These are phyloP conservation scores for Pseudotriccus pelzelni DNA, from an alignment of 2,797 vertebrate species.

Conservation along the genomic window DNA sequence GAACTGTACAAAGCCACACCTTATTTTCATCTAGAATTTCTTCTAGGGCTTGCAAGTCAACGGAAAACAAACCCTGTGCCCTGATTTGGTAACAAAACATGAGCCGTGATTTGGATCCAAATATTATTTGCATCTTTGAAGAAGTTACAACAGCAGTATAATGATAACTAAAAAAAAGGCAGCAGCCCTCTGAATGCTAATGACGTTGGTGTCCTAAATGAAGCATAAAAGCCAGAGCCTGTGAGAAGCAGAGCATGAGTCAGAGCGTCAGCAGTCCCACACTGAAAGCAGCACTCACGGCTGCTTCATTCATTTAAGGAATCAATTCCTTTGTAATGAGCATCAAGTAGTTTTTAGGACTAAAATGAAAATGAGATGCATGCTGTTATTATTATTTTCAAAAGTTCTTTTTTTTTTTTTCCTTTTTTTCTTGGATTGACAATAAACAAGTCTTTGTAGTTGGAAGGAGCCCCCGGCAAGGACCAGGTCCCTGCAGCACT, in stretches of 20 bases:
- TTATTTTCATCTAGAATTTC: neutral
- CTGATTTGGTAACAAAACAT: neutral
- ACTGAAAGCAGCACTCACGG: neutral
- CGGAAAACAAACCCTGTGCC: neutral
- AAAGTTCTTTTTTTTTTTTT: neutral
- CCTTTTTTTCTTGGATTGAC: neutral
- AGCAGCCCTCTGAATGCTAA: neutral
- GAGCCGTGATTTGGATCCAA: neutral
- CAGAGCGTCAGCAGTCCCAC: conserved; percentile 8
- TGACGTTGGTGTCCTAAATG: conserved; percentile 27
- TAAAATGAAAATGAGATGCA: neutral
- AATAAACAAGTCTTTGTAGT: neutral
- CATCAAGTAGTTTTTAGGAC: neutral
- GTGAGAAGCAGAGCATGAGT: conserved; percentile 12
- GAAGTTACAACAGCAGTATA: neutral
- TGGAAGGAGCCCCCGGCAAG: neutral
- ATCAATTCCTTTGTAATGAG: conserved; percentile 25
- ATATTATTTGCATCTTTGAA: neutral
- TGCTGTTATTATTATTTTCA: conserved; percentile 19
- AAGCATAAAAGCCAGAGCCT: conserved; percentile 15
- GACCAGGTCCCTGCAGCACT: neutral
- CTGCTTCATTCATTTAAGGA: conserved; percentile 44
- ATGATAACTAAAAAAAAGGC: neutral
- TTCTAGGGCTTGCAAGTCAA: neutral
- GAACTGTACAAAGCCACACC: neutral